A percentile compares a stretch with the other conserved stretches of the same genome.
Conservation (phyloP, 2,797 vertebrate species). For the Rhabdophis nuchalis region DNA sequence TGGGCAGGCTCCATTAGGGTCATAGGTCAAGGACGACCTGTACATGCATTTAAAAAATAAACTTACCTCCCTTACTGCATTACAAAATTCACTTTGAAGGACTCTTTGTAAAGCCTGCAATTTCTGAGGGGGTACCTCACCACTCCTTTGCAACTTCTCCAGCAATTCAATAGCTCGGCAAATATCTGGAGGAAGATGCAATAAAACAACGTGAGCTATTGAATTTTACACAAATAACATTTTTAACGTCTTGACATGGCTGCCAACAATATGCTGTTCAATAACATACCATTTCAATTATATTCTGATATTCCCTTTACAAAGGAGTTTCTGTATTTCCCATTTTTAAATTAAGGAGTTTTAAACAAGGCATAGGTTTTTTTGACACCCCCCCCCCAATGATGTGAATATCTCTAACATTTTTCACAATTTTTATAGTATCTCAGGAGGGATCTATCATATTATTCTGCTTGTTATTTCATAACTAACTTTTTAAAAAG, state of each 20-base stretch:
- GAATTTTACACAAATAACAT: neutral
- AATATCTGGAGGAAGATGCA: constrained; percentile 79
- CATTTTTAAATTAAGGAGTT: neutral
- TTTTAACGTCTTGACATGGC: neutral
- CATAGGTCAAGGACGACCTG: neutral
- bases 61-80: constrained; percentile 93
- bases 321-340: neutral
- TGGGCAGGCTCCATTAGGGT: neutral
- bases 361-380: neutral
- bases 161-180: constrained; percentile 95
- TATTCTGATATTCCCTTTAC: neutral
- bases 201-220: neutral
- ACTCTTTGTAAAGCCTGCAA: constrained; percentile 95
- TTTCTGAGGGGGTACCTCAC: constrained; percentile 96
- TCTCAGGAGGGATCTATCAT: neutral
- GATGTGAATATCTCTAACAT: neutral
- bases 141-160: constrained; percentile 94
- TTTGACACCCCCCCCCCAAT: neutral
- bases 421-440: neutral
- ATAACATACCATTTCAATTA: neutral
- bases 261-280: neutral
- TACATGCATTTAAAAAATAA: neutral
- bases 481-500: neutral
- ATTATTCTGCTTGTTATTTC: neutral
- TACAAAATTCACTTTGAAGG: constrained; percentile 98